Evolutionary conservation across 2,113 vertebrate genomes (phyloP).

Genomic region (Hirundichthys speculiger): DNA sequence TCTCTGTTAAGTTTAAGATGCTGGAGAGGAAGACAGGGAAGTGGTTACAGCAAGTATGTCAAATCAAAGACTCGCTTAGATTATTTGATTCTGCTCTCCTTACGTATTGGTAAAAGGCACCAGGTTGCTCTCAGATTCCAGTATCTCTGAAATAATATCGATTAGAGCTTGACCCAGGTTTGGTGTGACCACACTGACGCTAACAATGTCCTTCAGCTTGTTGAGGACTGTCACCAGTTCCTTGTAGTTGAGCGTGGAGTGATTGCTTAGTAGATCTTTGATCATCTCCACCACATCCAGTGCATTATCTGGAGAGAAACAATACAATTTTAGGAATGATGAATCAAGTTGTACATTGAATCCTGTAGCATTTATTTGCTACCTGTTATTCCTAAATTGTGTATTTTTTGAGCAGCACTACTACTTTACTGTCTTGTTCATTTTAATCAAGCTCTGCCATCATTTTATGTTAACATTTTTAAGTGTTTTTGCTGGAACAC

Average conservation of each 20-base stretch:
- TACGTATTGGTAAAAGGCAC: conserved; percentile 78
- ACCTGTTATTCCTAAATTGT: background rate
- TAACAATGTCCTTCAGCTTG: conserved; percentile 70
- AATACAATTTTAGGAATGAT: background rate
- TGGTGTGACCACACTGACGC: conserved; percentile 55
- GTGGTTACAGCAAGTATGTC: background rate
- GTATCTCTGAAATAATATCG: conserved; percentile 75
- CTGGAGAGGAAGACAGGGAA: conserved; percentile 64
- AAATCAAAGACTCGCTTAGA: background rate
- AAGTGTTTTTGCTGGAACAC: no score
- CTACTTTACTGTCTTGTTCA: background rate
- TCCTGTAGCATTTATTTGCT: background rate
- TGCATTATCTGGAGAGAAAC: conserved; percentile 67
- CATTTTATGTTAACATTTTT: no score
- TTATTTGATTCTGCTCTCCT: conserved; percentile 15
- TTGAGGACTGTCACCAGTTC: conserved; percentile 73
- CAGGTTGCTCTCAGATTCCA: conserved; percentile 75
- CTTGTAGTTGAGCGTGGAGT: conserved; percentile 41
- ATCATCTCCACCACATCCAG: conserved; percentile 75
- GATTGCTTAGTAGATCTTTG: conserved; percentile 51
- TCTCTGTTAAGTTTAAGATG: conserved; percentile 84
- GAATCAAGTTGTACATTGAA: background rate
- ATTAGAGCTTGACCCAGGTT: conserved; percentile 72
- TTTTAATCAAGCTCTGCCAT: background rate
- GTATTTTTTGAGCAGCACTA: background rate